These are phyloP conservation scores for Cremastobaeus sp. DNA, from an alignment of 2,888 invertebrate genomes.

Conservation along the genomic window DNA sequence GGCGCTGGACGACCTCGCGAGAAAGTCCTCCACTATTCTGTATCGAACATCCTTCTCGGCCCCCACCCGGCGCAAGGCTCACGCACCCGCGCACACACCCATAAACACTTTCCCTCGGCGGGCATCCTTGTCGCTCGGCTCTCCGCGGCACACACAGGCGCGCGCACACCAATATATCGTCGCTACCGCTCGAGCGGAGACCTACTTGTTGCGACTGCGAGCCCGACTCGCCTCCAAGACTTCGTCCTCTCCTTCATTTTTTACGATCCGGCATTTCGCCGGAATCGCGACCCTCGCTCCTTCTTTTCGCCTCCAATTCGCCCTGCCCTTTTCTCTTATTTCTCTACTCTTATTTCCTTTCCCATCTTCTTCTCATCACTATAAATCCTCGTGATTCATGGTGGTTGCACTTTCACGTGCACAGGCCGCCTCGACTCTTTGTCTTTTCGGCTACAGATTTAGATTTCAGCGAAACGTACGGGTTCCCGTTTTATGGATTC, in stretches of 20 bases:
- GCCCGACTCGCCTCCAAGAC: slow-evolving; percentile 9
- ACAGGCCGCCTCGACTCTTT: slow-evolving; percentile 23
- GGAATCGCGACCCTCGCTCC: slow-evolving; percentile 5
- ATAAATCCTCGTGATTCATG: slow-evolving; percentile 55
- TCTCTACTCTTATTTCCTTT: slow-evolving; percentile 23
- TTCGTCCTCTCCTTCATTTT: slow-evolving; percentile 1
- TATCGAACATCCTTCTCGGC: slow-evolving; percentile 36
- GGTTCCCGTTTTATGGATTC: slow-evolving; percentile 28
- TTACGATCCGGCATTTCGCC: slow-evolving; percentile 13
- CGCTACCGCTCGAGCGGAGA: slow-evolving; percentile 46
- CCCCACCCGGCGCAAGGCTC: slow-evolving; percentile 9
- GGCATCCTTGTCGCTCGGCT: slow-evolving; percentile 34
- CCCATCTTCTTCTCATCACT: slow-evolving; percentile 46
- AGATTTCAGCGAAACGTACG: slow-evolving; percentile 47
- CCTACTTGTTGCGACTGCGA: slow-evolving; percentile 43
- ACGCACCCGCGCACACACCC: slow-evolving; percentile 49
- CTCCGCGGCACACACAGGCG: slow-evolving; percentile 16
- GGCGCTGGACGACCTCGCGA: slow-evolving; percentile 57
- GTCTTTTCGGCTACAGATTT: slow-evolving; percentile 46
- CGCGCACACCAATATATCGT: slow-evolving; percentile 26
- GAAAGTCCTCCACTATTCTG: slow-evolving; percentile 52
- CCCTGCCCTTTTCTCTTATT: not conserved
- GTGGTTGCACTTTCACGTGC: slow-evolving; percentile 48
- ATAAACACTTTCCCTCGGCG: slow-evolving; percentile 56
- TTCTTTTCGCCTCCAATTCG: not conserved